Evolutionary conservation across 2,888 invertebrate genomes (phyloP).

Genomic region (Steromphala cineraria): DNA sequence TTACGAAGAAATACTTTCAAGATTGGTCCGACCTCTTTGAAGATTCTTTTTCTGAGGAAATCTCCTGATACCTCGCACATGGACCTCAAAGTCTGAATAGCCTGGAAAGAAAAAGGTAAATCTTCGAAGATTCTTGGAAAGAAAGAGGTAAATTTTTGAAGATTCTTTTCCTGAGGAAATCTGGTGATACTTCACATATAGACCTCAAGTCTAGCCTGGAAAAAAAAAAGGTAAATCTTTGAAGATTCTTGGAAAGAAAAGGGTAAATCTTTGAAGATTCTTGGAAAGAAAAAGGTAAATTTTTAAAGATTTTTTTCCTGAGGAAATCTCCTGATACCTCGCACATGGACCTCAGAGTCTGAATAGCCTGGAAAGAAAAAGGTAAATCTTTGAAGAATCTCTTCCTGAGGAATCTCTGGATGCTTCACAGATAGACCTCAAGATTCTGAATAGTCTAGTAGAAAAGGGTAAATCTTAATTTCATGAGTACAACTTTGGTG

Average conservation of each 20-base stretch:
- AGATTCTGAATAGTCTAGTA: slow-evolving; percentile 61
- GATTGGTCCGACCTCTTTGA: slow-evolving; percentile 64
- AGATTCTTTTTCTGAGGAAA: slow-evolving; percentile 61
- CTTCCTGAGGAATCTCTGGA: no score
- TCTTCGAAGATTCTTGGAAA: slow-evolving; percentile 49
- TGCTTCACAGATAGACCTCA: no score
- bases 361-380: slow-evolving; percentile 55
- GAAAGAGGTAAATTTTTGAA: neutral
- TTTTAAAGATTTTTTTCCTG: slow-evolving; percentile 55
- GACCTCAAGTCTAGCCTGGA: slow-evolving; percentile 60
- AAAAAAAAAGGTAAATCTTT: neutral
- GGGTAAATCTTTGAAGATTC: no score
- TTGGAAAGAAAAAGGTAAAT: no score
- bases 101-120: slow-evolving; percentile 42
- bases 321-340: slow-evolving; percentile 65
- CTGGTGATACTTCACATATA: no score
- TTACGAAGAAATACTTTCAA: slow-evolving; percentile 55
- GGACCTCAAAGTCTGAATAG: slow-evolving; percentile 56
- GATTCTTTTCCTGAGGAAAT: no score
- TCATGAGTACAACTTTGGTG: no score
- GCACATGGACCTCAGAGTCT: slow-evolving; percentile 55
- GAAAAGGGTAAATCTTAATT: neutral
- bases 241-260: no score
- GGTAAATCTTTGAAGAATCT: no score
- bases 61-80: slow-evolving; percentile 60